Base-by-base conservation (phyloP, 2,888 invertebrate genomes). In the Trissolcus japonicus region DNA sequence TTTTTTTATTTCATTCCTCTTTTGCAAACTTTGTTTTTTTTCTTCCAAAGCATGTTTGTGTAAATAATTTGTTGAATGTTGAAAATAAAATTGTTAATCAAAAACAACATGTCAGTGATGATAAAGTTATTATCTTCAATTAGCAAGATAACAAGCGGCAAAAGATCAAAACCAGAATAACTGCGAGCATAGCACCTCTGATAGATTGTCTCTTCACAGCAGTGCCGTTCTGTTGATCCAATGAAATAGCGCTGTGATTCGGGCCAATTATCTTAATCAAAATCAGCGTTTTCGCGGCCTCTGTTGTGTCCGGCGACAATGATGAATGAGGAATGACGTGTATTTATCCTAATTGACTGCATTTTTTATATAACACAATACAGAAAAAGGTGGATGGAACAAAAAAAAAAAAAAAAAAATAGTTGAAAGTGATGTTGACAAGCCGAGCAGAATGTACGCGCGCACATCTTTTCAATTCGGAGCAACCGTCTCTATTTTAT, bases 401-500 rank as follows among this genome's bases (percentile, higher is more conserved):
- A n/a, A n/a, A n/a, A n/a, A n/a, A n/a, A n/a, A n/a, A n/a, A n/a
- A n/a, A n/a, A 60, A 66, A 71, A 76, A 76, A 66, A 9, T 6
- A 35, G 11, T 35, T 53, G 71, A 76, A 71, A 76, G 71, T 76
- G 71, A 71, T 61, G 71, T 56, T 61, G 62, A 76, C 61, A 56
- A 65, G 54, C 56, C 13, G 57, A 9, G 25, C 56, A 56, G 25
- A 25, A 6, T 35, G 35, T 56, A 57, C 40, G 29, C 29, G 68
- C 59, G 63, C 59, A 68, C 60, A 19, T 59, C 62, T 68, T 68
- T 63, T 55, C 57, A 54, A n/a, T 68, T 46, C 35, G 6, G 50
- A 63, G 67, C 43, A 55, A 25, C 48, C 68, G 56, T 68, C 74
- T 56, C 62, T 35, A 35, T 35, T 35, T 67, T 68, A 75, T 75